Percentiles rank a stretch among this genome's conserved stretches.
Conservation (phyloP, 1,140 invertebrate species). For the Lysiphlebus fabarum region DNA sequence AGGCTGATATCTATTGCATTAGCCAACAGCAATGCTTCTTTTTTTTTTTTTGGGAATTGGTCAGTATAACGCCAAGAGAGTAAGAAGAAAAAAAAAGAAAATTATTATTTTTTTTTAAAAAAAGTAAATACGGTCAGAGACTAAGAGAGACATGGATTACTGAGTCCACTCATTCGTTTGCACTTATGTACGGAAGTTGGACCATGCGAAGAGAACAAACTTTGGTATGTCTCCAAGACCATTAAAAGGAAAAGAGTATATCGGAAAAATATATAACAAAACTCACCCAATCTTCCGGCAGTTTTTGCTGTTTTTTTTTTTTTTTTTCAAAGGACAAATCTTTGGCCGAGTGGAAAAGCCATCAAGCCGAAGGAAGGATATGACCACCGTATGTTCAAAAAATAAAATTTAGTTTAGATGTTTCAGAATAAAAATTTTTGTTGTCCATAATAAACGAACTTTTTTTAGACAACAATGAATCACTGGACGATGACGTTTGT, state of each 20-base stretch:
- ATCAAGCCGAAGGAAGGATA: background rate
- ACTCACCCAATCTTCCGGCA: conserved; percentile 1
- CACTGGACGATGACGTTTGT: background rate
- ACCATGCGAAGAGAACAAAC: conserved; percentile 35
- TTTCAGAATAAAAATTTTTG: background rate
- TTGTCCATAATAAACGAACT: background rate
- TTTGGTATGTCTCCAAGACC: conserved; percentile 43
- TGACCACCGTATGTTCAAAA: background rate
- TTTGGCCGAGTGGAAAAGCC: background rate
- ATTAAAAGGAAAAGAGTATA: conserved; percentile 45
- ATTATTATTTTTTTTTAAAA: conserved; percentile 6
- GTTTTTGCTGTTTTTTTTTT: conserved; percentile 2
- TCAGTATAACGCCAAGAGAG: conserved; percentile 12
- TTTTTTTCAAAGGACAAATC: too few species aligned
- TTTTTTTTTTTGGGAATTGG: background rate
- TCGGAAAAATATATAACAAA: conserved; percentile 33
- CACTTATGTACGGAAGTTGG: conserved; percentile 41
- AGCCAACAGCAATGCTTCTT: too few species aligned
- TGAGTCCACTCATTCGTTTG: conserved; percentile 39
- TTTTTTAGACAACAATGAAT: conserved; percentile 14
- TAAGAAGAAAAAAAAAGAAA: conserved; percentile 11
- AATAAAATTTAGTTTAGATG: conserved; percentile 3
- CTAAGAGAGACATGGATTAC: conserved; percentile 21
- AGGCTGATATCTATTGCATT: background rate
- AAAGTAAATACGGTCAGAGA: conserved; percentile 27